Base-by-base conservation (phyloP, 2,797 vertebrate species). In the Arnoldichthys spilopterus region DNA sequence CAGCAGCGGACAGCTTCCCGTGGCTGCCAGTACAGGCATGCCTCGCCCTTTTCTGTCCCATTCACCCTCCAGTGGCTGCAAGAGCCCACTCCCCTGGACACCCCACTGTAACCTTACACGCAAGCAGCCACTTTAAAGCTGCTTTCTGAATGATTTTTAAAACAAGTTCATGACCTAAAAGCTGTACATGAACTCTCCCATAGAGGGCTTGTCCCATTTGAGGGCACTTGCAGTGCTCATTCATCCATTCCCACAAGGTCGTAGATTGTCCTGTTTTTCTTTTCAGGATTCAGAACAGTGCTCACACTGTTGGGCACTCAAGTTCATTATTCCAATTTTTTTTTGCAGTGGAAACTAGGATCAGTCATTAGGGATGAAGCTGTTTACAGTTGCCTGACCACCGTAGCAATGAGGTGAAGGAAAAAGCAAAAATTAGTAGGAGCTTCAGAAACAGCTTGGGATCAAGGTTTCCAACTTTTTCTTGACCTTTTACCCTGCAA, bases 51-150 rank as follows among this genome's bases (percentile, higher is more conserved):
- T 80, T 79, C 84, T 74, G 6, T 77, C 86, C 76, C 53, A 63
- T 86, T 87, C 73, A 32, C 32, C 62, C 72, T 78, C 47, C 51
- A 82, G 69, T 70, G 73, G 51, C 82, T 76, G 37, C 76, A 61
- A 66, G 6, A 28, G 79, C 75, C 84, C 82, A 15, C 86, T 47
- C 77, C 76, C 66, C 62, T 66, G 58, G 20, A 54, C 62, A 83
- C 84, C 79, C 71, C 71, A 78, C 37, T 78, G 91, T 90, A 92
- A 93, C 86, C 72, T 77, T 88, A 94, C 88, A 92, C 90, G 87
- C 67, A 78, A 63, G 83, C 67, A 51, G 34, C 67, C 80, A 74
- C 61, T 64, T 67, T 76, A 59, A 59, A 72, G 49, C 74, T 56
- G 58, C 76, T 75, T 40, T 56, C 45, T 6, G 11, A 58, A 28